Evolutionary conservation across 2,888 invertebrate genomes (phyloP), one percentile per base, ranked within the genome.

Genomic region (Mechanitis mazaeus): DNA sequence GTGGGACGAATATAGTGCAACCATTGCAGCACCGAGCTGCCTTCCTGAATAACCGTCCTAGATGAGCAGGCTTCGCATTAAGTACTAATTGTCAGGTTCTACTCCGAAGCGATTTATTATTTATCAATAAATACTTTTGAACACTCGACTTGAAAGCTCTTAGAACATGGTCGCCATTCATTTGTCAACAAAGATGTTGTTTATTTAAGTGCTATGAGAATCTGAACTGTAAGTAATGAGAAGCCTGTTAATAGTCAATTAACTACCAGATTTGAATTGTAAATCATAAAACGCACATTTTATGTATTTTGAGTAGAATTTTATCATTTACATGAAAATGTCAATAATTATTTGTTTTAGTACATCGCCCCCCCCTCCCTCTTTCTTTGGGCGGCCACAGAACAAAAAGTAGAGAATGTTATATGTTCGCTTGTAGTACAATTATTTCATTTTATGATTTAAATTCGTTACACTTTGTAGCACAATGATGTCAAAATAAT

Each of bases 211-310:
- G 2, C 2, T 31, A 28, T 28, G 31, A 42, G 42, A 42, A 1
- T 42, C 9, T 9, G 9, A 38, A 38, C 7, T 11, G 3, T 9
- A 9, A 42, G 5, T 50, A 5, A 75, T 74, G 79, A 77, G 80
- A 69, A 77, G 50, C 75, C 80, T 80, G 80, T 76, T 77, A 74
- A 78, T 78, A 72, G 75, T 76, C 75, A 67, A 65, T 75, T 75
- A 73, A 73, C 68, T 70, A 74, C 79, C 79, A 80, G 81, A 84
- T 79, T 80, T 83, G 81, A 77, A 79, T 79, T 81, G 78, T 74
- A 71, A 70, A 74, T 76, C 72, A 74, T 78, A 76, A 80, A 81
- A 84, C 87, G 88, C 88, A 87, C 87, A 86, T 80, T 35, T 35
- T 75, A 72, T 74, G 67, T 72, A 74, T 77, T 75, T 72, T 81